These are phyloP conservation scores for Caenorhabditis doughertyi DNA, from an alignment of 2,888 invertebrate species.

Conservation along the genomic window DNA sequence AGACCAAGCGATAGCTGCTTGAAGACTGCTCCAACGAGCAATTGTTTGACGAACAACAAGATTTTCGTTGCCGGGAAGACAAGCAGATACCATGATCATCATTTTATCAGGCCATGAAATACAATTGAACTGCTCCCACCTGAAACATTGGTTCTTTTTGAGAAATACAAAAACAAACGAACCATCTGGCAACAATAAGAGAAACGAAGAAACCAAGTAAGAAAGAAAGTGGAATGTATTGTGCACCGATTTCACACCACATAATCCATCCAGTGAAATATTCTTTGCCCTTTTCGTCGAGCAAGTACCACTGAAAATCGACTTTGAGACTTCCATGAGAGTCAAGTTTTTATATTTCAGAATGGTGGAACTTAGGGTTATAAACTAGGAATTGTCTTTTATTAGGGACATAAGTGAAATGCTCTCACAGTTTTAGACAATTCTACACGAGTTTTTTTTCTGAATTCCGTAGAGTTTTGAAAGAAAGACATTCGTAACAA, in stretches of 20 bases:
- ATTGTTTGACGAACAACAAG: constrained; percentile 77
- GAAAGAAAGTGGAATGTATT: constrained; percentile 82
- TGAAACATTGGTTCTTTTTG: constrained; percentile 18
- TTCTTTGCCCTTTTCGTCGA: constrained; percentile 82
- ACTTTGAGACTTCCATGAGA: not conserved
- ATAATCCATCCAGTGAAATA: constrained; percentile 83
- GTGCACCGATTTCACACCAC: constrained; percentile 81
- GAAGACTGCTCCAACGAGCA: constrained; percentile 80
- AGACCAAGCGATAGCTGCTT: constrained; percentile 82
- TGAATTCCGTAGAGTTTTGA: not conserved
- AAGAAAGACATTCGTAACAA: not conserved
- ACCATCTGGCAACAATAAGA: constrained; percentile 81
- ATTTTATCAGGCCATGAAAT: constrained; percentile 83
- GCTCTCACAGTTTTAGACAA: too few relatives aligned
- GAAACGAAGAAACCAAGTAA: constrained; percentile 83
- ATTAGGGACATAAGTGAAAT: too few relatives aligned
- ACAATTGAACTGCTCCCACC: constrained; percentile 83
- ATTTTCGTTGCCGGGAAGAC: constrained; percentile 79
- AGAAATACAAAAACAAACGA: not conserved
- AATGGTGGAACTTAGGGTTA: too few relatives aligned
- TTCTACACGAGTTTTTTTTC: too few relatives aligned
- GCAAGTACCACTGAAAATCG: constrained; percentile 79
- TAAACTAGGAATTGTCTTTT: too few relatives aligned
- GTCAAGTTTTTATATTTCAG: not conserved
- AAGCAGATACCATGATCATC: constrained; percentile 82